phyloP scores from a whole-genome alignment of 2,113 vertebrate species.

The cattle (Bos taurus) region DNA sequence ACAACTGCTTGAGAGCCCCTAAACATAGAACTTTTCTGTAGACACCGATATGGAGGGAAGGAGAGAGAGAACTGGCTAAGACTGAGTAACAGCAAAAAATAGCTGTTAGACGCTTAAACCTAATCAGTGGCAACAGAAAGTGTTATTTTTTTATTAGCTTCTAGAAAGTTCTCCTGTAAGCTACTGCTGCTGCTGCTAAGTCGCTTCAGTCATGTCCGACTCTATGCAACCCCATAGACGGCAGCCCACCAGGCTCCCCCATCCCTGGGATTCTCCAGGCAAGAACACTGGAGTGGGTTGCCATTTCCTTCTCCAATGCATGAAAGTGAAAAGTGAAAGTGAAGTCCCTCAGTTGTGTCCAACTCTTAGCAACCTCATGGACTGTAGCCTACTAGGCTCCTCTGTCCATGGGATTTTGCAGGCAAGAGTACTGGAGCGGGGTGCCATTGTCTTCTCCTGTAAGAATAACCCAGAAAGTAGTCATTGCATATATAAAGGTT shows the following conservation, averaged over 20 bases:
- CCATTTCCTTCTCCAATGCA: not conserved
- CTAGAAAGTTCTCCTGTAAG: not conserved
- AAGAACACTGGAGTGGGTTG: not conserved
- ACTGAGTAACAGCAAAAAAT: not conserved
- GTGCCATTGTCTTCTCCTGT: not conserved
- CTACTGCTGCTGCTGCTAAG: not conserved
- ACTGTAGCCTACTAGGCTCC: not conserved
- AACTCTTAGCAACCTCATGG: not conserved
- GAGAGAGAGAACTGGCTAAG: not conserved
- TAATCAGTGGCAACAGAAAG: not conserved
- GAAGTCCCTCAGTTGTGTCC: not conserved
- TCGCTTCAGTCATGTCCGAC: rapidly evolving
- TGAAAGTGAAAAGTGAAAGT: not conserved
- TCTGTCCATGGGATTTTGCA: not conserved
- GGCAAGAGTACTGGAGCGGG: not conserved
- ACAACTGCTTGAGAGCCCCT: not conserved
- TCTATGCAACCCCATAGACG: rapidly evolving
- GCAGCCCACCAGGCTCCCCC: not conserved
- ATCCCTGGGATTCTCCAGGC: not conserved
- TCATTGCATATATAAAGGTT: not conserved
- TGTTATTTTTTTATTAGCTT: not conserved
- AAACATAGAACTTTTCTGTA: not conserved
- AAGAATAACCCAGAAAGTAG: not conserved
- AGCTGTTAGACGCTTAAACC: not conserved
- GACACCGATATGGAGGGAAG: not conserved